Conservation (phyloP, 2,113 vertebrate species). For the Mohoua ochrocephala region DNA sequence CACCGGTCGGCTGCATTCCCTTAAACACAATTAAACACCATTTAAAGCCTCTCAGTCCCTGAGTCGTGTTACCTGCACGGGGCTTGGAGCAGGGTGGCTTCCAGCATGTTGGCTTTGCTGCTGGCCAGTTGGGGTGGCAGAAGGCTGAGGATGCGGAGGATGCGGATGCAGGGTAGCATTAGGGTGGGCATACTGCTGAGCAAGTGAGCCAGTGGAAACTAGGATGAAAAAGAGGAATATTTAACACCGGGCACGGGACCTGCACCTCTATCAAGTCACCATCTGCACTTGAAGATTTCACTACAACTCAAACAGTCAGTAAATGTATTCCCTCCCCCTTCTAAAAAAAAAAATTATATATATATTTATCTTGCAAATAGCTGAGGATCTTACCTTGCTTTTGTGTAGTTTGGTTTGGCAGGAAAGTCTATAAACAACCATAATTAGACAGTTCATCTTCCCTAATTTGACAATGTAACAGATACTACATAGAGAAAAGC, state of each 20-base stretch:
- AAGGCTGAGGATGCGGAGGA: conserved; percentile 91
- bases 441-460: conserved; percentile 61
- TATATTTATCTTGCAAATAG: conserved; percentile 40
- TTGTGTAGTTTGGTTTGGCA: conserved; percentile 60
- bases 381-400: conserved; percentile 58
- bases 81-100: conserved; percentile 93
- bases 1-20: background rate
- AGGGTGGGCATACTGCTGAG: conserved; percentile 93
- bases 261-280: background rate
- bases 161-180: conserved; percentile 90
- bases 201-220: conserved; percentile 94
- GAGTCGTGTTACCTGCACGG: conserved; percentile 80
- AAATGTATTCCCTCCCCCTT: conserved; percentile 31
- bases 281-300: background rate
- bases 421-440: conserved; percentile 62
- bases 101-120: conserved; percentile 89
- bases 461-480: conserved; percentile 49
- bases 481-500: conserved; percentile 9
- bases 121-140: conserved; percentile 95
- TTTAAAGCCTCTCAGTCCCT: background rate
- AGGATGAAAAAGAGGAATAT: conserved; percentile 47
- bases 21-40: accelerated
- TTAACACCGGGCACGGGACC: background rate
- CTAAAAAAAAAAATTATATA: background rate
- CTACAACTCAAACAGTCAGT: background rate